A percentile compares a stretch with the other conserved stretches of the same genome.
These are phyloP conservation scores for Drosophila flavopinicola DNA, from an alignment of 2,888 invertebrate genomes.

Conservation along the genomic window DNA sequence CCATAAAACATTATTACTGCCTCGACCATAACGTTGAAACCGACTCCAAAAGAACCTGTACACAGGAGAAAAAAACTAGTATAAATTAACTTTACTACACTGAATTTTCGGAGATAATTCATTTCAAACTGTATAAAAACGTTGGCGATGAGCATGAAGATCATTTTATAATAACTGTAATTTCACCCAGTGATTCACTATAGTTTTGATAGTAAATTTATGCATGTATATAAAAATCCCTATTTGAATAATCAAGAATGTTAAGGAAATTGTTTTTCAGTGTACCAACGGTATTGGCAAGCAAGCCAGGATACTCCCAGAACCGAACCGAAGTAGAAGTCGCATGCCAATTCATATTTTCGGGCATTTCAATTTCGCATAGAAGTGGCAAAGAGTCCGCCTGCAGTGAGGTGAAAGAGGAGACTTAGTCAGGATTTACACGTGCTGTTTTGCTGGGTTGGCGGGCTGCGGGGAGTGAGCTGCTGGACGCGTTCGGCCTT, in stretches of 20 bases:
- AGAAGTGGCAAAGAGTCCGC: slow-evolving; percentile 15
- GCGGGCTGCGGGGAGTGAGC: slow-evolving; percentile 1
- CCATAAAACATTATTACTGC: slow-evolving; percentile 70
- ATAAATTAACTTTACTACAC: not conserved
- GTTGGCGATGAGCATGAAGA: not conserved
- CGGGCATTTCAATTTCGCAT: slow-evolving; percentile 25
- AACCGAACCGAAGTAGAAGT: slow-evolving; percentile 6
- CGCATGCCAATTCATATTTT: slow-evolving; percentile 68
- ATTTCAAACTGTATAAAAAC: not conserved
- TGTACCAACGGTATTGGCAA: slow-evolving; percentile 9
- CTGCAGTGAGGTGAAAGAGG: slow-evolving; percentile 1
- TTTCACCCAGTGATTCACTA: too few relatives aligned
- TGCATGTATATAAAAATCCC: too few relatives aligned
- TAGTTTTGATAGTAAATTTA: too few relatives aligned
- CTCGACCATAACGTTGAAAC: slow-evolving; percentile 11
- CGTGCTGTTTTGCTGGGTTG: slow-evolving; percentile 1
- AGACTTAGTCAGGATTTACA: slow-evolving; percentile 6
- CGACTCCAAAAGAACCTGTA: slow-evolving; percentile 10
- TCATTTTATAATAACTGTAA: too few relatives aligned
- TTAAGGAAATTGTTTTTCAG: slow-evolving; percentile 2
- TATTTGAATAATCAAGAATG: too few relatives aligned
- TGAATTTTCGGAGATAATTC: too few relatives aligned
- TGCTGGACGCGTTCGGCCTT: slow-evolving; percentile 13
- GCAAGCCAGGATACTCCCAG: slow-evolving; percentile 5
- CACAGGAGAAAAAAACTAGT: not conserved